phyloP scores from a whole-genome alignment of 2,113 vertebrate genomes.

The Puffinus mauretanicus region DNA sequence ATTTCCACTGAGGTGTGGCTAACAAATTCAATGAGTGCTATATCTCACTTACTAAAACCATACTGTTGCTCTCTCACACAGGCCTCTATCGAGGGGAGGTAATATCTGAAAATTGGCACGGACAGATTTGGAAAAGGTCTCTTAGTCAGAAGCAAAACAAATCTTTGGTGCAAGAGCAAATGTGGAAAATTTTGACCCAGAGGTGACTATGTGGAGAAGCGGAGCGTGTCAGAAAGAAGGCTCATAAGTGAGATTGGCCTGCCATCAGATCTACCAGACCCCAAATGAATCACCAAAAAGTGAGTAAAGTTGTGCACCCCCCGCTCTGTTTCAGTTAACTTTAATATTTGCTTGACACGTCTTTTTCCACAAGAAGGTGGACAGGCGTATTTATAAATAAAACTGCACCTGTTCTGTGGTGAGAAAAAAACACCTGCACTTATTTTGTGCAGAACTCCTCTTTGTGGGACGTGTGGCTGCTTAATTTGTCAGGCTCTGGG shows the following conservation, averaged over 20 bases:
- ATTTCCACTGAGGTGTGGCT: rapidly evolving
- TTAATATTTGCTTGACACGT: not conserved
- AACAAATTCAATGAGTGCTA: not conserved
- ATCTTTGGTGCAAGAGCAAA: not conserved
- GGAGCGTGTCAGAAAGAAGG: not conserved
- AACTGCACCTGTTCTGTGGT: conserved; percentile 68
- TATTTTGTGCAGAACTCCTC: not conserved
- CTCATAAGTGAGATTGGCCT: not conserved
- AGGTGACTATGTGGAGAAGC: not conserved
- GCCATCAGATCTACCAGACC: not conserved
- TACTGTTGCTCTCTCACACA: not conserved
- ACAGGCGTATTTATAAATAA: not conserved
- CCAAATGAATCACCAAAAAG: not conserved
- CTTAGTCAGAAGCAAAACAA: not conserved
- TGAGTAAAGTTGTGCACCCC: not conserved
- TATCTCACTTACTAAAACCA: not conserved
- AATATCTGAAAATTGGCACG: not conserved
- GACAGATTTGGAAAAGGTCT: rapidly evolving
- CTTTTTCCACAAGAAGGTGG: conserved; percentile 6
- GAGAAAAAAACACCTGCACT: conserved; percentile 57
- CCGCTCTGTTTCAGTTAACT: not conserved
- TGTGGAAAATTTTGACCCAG: not conserved
- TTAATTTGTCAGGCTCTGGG: not conserved
- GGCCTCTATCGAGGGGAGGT: not conserved
- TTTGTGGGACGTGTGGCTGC: not conserved